phyloP scores from a whole-genome alignment of 2,113 vertebrate species.

The Xiphophorus couchianus region DNA sequence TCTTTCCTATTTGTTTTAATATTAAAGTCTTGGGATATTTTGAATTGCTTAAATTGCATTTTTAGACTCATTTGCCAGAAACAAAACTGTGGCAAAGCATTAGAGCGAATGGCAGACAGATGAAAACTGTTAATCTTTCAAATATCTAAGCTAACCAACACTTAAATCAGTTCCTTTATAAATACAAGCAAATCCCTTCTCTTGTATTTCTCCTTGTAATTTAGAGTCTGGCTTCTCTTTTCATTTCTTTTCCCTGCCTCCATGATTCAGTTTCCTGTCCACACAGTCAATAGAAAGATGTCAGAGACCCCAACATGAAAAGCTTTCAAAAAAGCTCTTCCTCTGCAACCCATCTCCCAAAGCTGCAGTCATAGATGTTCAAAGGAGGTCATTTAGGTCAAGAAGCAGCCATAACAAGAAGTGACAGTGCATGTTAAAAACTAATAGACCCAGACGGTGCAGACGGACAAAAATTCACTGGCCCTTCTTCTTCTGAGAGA shows the following conservation, averaged over 20 bases:
- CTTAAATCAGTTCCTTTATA: neutral
- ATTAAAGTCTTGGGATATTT: too few species aligned
- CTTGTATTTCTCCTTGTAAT: slow-evolving; percentile 14
- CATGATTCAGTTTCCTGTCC: slow-evolving; percentile 48
- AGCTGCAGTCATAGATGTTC: slow-evolving; percentile 21
- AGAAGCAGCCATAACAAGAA: neutral
- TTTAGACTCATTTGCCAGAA: too few species aligned
- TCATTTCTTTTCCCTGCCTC: slow-evolving; percentile 33
- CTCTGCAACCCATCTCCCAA: slow-evolving; percentile 29
- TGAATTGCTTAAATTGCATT: too few species aligned
- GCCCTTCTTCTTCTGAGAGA: neutral
- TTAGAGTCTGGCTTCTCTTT: slow-evolving; percentile 31
- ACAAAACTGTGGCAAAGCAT: neutral
- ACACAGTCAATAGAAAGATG: slow-evolving; percentile 54
- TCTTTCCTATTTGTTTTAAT: too few species aligned
- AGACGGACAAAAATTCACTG: neutral
- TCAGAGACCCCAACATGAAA: slow-evolving; percentile 50
- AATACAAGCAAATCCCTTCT: slow-evolving; percentile 1
- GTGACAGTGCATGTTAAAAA: neutral
- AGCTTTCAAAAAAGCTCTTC: slow-evolving; percentile 42
- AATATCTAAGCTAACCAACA: slow-evolving; percentile 8
- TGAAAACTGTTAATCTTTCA: neutral
- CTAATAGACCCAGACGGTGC: neutral
- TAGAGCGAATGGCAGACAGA: neutral
- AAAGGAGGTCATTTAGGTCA: slow-evolving; percentile 3